Evolutionary conservation across 2,888 invertebrate species (phyloP), one percentile per base, ranked within the genome.

Genomic region (Coecobrya sp.): DNA sequence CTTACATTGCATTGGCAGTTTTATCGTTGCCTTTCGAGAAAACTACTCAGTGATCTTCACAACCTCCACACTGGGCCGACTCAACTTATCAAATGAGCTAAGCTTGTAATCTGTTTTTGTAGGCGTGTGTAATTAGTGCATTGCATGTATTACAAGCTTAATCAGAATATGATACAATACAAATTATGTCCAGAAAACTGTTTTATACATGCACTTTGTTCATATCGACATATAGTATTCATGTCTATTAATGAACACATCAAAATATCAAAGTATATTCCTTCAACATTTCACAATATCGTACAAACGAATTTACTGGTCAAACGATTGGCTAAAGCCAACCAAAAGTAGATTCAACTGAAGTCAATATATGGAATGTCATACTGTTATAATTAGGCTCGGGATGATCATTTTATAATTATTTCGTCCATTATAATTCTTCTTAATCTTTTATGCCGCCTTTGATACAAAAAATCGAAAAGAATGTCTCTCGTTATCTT

Each of bases 61-160:
- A 85, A 19, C 42, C 45, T 85, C 85, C 85, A 85, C 85, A 68
- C 22, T 68, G 19, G 85, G 25, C 45, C 45, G 45, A 85, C 22
- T 49, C 65, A 19, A 13, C 45, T 65, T 85, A 86, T 49, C 82
- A 89, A 89, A 49, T 89, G 68, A 45, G 79, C 52, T 13, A 45
- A 10, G 42, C 13, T 42, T 4, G 22, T 73, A 22, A 73, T 45
- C 45, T 73, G 42, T 42, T 73, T 19, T 73, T 70, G 30, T n/a
- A 45, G 19, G 42, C 45, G 7, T 36, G n/a, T 22, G 22, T 73
- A 45, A 73, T n/a, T 73, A 73, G 36, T 73, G 70, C 13, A n/a
- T 27, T 65, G 36, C 36, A n/a, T 4, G 13, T 10, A 45, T 36
- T 73, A 36, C 22, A n/a, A 36, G 10, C 7, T 19, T 2, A 27